Base-by-base conservation (phyloP, 2,888 invertebrate species). In the Cheilosia impressa region DNA sequence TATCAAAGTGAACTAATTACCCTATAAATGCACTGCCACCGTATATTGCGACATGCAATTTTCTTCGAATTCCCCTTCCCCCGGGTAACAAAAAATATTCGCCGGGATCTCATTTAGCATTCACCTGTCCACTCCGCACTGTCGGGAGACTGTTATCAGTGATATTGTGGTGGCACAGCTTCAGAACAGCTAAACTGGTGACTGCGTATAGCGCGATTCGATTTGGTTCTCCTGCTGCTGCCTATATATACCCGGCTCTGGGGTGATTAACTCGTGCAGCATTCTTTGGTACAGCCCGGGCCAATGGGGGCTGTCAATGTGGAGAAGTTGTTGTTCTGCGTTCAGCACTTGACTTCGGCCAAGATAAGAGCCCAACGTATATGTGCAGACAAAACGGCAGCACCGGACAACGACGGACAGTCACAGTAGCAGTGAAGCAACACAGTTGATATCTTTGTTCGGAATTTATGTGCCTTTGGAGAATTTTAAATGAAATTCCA, bases 1-100 rank as follows among this genome's bases (percentile, higher is more conserved):
- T 84, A 80, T 81, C 62, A 80, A 60, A 65, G 45, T 63, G 71
- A 81, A 80, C 84, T 80, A 85, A 85, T 85, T 85, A 85, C 76
- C 62, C 53, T 50, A 34, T 81, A 66, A 80, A 76, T 50, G 69
- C 75, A 55, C 71, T 71, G 71, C 66, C 52, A n/a, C 13, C 13
- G 55, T 38, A 34, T 55, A 31, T 78, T 72, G 72, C 72, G 68
- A 69, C 66, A 81, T 81, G 57, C 66, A 62, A 72, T 72, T 76
- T 72, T 24, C 58, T 22, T 45, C 47, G 19, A 17, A 31, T n/a
- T 10, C 34, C 19, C 24, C 19, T 24, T 10, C 24, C 15, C 27
- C 15, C 31, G 17, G 6, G 22, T 17, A 38, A 5, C 13, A 47
- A 22, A 27, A 27, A 27, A 27, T 6, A 31, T 19, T 68, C 17